Base-by-base conservation (phyloP, 1,140 invertebrate species). In the Trachymyrmex cornetzi region DNA sequence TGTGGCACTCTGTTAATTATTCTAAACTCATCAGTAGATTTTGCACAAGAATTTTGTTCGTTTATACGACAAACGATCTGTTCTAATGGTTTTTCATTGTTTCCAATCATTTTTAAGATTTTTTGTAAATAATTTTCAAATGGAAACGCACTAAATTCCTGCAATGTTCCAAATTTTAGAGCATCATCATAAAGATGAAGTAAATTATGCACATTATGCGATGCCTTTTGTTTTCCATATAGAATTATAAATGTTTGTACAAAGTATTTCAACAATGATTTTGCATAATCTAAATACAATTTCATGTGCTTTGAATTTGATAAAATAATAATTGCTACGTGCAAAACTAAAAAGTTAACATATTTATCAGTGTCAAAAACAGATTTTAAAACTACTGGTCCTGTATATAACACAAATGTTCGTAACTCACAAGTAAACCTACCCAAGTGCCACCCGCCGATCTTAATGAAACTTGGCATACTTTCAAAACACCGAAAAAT, bases 31-130 rank as follows among this genome's bases (percentile, higher is more conserved):
- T 63, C 27, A 14, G 1, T 63, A 57, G 55, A 63, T 63, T 63
- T 63, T 63, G 14, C 14, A 63, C 61, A 63, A 63, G 61, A 63
- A 63, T 63, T 63, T 63, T 63, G 14, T 30, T 63, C 61, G 11
- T 12, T 63, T 63, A 63, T 63, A 63, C 61, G 61, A 63, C 14
- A 63, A 63, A 63, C 59, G 3, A 63, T 63, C 24, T 30, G 61
- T 63, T 63, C 61, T 63, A 63, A 63, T 63, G 61, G 61, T 63
- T 63, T 63, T 14, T 63, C 61, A 63, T 63, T 63, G 30, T 63
- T 63, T 16, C 27, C 14, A 27, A 63, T 63, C 61, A 63, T 63
- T 63, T 63, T 61, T 61, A 61, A 27, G 50, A 53, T 61, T 5
- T 24, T 61, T 61, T 61, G 59, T 6, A 61, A 11, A 27, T 61